A percentile compares a stretch with the other conserved stretches of the same genome.
Evolutionary conservation across 1,140 invertebrate genomes (phyloP).

Genomic region (Drosophila paulistorum): DNA sequence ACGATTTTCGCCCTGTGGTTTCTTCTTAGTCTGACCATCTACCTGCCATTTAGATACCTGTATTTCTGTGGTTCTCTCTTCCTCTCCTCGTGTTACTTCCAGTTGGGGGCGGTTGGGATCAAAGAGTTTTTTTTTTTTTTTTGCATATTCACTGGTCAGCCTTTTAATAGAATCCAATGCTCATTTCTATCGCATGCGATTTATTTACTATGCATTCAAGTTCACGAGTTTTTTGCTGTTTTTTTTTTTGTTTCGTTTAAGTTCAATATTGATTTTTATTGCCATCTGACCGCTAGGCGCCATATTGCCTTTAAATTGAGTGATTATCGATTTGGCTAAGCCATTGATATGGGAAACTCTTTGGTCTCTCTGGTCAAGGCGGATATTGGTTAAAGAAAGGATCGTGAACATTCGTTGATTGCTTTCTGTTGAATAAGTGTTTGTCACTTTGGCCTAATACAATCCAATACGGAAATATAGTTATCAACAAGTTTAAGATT

Average conservation of each 20-base stretch:
- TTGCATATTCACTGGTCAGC: conserved; percentile 57
- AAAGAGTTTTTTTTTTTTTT: conserved; percentile 34
- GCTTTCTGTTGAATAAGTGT: conserved; percentile 17
- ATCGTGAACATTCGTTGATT: conserved; percentile 38
- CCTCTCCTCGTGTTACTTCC: not conserved
- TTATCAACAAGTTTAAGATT: conserved; percentile 17
- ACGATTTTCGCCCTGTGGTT: conserved; percentile 77
- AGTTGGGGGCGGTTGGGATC: conserved; percentile 58
- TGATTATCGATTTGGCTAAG: conserved; percentile 50
- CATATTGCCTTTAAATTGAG: conserved; percentile 74
- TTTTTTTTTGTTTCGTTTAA: not conserved
- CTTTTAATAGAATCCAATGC: conserved; percentile 81
- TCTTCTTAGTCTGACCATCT: conserved; percentile 34
- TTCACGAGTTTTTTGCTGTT: conserved; percentile 54
- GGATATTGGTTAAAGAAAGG: conserved; percentile 18
- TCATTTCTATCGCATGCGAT: conserved; percentile 82
- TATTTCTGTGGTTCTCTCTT: conserved; percentile 35
- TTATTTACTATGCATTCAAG: conserved; percentile 75
- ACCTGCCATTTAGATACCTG: conserved; percentile 40
- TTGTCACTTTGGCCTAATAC: not conserved
- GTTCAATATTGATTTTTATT: conserved; percentile 79
- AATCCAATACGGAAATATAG: not conserved
- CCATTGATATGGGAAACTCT: conserved; percentile 62
- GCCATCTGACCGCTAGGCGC: conserved; percentile 81
- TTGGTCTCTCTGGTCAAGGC: not conserved